Evolutionary conservation across 2,797 vertebrate genomes (phyloP).

Genomic region (Pipistrellus pipistrellus): DNA sequence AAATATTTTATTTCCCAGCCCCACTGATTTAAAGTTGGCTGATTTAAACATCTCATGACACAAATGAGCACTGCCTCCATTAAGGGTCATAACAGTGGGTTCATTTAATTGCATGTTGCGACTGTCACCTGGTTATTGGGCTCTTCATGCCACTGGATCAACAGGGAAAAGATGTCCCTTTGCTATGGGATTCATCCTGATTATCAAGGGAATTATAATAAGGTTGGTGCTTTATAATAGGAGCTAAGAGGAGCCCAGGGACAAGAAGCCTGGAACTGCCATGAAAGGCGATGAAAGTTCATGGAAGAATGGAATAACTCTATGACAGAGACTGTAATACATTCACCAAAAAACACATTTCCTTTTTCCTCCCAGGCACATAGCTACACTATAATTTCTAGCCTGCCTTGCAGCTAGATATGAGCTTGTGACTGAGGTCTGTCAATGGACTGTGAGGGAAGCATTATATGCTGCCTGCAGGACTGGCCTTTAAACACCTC

Average conservation of each 20-base stretch:
- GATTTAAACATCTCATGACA: conserved; percentile 24
- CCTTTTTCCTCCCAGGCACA: not conserved
- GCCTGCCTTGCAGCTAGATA: not conserved
- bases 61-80: not conserved
- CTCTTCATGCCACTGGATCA: not conserved
- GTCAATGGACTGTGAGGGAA: not conserved
- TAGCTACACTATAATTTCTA: not conserved
- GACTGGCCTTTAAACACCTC: not conserved
- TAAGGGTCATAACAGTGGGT: not conserved
- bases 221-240: not conserved
- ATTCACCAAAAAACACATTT: not conserved
- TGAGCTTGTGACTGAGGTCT: not conserved
- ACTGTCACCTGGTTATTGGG: not conserved
- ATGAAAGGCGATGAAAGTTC: not conserved
- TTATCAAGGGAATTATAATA: not conserved
- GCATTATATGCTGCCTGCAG: not conserved
- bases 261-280: not conserved
- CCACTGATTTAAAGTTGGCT: not conserved
- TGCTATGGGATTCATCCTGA: not conserved
- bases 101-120: not conserved
- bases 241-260: not conserved
- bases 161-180: not conserved
- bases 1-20: conserved; percentile 31
- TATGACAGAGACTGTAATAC: not conserved
- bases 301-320: not conserved